phyloP scores from a whole-genome alignment of 2,888 invertebrate genomes.

The Sinelater perroti region DNA sequence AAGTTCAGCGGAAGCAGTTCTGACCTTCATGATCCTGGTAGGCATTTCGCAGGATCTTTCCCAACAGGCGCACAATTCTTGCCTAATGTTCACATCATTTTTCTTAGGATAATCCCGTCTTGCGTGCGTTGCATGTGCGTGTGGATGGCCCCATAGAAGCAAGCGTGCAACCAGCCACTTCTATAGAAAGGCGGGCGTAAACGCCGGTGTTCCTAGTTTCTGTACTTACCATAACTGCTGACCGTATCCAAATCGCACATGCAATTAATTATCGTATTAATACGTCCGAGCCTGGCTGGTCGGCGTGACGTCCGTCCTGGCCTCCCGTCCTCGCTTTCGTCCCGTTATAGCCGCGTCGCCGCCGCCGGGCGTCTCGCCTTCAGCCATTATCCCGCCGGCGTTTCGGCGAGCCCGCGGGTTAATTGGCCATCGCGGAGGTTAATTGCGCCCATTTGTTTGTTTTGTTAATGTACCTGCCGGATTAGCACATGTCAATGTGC shows the following conservation, averaged over 20 bases:
- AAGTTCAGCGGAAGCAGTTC: too few species aligned
- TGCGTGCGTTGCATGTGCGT: conserved; percentile 10
- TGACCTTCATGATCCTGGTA: too few species aligned
- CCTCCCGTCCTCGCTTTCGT: conserved; percentile 11
- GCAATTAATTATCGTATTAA: conserved; percentile 56
- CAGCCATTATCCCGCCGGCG: conserved; percentile 26
- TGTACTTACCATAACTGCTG: conserved; percentile 47
- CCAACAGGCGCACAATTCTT: too few species aligned
- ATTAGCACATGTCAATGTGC: not conserved
- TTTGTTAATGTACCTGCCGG: conserved; percentile 19
- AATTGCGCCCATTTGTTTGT: conserved; percentile 30
- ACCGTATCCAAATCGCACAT: conserved; percentile 56
- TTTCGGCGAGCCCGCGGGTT: conserved; percentile 22
- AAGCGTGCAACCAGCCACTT: conserved; percentile 1
- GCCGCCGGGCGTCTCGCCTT: conserved; percentile 1
- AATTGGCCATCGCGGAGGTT: conserved; percentile 28
- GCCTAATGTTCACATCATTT: too few species aligned
- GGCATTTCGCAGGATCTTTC: too few species aligned
- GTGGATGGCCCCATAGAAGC: too few species aligned
- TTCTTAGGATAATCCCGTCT: too few species aligned
- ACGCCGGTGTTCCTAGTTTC: conserved; percentile 32
- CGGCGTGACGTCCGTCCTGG: conserved; percentile 25
- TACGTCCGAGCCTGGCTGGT: conserved; percentile 45
- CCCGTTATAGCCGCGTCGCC: conserved; percentile 9
- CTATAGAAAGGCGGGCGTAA: conserved; percentile 26